These are phyloP conservation scores for Drosophila lacicola DNA, from an alignment of 2,888 invertebrate species.

Conservation along the genomic window DNA sequence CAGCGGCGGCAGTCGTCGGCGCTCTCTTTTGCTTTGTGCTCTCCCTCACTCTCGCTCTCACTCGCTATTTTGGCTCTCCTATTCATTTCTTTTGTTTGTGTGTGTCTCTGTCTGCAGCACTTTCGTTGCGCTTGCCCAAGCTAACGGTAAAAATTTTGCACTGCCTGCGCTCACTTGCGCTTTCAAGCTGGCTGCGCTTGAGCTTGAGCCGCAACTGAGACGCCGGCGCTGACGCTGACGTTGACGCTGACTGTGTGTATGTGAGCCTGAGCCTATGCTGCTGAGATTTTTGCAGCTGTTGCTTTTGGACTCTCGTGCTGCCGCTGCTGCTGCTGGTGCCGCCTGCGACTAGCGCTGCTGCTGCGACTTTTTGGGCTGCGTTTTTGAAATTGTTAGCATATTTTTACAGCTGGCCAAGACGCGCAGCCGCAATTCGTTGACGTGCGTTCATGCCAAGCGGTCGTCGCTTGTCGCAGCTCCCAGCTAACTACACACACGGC, in stretches of 20 bases:
- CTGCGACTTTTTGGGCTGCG: slow-evolving; percentile 68
- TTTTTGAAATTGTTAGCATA: slow-evolving; percentile 81
- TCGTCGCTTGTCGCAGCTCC: slow-evolving; percentile 75
- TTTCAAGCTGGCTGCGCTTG: slow-evolving; percentile 27
- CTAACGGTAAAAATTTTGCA: slow-evolving; percentile 70
- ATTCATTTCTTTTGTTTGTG: slow-evolving; percentile 44
- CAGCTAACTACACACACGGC: slow-evolving; percentile 18
- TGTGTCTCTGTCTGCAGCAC: slow-evolving; percentile 35
- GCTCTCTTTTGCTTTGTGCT: slow-evolving; percentile 12
- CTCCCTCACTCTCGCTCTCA: slow-evolving; percentile 14
- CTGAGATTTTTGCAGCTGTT: slow-evolving; percentile 40
- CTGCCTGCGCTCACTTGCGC: slow-evolving; percentile 55
- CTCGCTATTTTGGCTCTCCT: slow-evolving; percentile 13
- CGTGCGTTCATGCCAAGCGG: slow-evolving; percentile 82
- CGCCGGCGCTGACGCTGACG: slow-evolving; percentile 8
- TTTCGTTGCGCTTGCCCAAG: slow-evolving; percentile 58
- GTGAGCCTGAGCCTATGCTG: slow-evolving; percentile 30
- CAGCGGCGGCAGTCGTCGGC: background rate
- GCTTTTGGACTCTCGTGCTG: slow-evolving; percentile 43
- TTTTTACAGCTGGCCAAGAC: slow-evolving; percentile 82
- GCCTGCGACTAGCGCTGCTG: slow-evolving; percentile 17
- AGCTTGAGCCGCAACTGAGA: slow-evolving; percentile 3
- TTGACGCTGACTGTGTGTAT: too few species aligned
- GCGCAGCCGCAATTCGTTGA: slow-evolving; percentile 83
- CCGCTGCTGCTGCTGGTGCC: slow-evolving; percentile 15